phyloP scores from a whole-genome alignment of 2,888 invertebrate genomes.

The Aleiodes leptofemur region DNA sequence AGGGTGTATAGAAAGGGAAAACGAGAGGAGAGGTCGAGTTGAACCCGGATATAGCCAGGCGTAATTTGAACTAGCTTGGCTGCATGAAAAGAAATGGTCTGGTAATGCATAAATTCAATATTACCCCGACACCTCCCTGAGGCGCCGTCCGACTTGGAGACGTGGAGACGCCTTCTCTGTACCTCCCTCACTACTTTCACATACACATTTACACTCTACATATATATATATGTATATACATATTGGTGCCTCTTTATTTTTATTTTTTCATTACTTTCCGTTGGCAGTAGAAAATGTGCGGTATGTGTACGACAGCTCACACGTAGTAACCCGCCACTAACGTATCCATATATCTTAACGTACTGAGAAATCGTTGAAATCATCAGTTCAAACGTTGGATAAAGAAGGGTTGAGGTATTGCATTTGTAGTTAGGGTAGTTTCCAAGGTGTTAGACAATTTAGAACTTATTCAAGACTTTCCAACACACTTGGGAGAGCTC shows the following conservation, averaged over 20 bases:
- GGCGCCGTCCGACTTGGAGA: constrained; percentile 40
- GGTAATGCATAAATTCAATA: constrained; percentile 49
- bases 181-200: neutral
- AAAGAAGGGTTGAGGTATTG: constrained; percentile 26
- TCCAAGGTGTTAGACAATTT: constrained; percentile 55
- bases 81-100: constrained; percentile 44
- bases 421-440: constrained; percentile 31
- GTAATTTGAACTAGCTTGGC: constrained; percentile 40
- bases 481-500: constrained; percentile 23
- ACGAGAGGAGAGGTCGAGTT: constrained; percentile 14
- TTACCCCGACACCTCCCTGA: constrained; percentile 44
- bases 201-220: constrained; percentile 25
- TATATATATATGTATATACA: neutral
- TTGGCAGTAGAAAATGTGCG: neutral
- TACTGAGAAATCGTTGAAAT: constrained; percentile 37
- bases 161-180: constrained; percentile 37
- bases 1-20: constrained; percentile 2
- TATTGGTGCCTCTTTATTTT: constrained; percentile 9
- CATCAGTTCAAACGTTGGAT: constrained; percentile 39
- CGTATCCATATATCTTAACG: constrained; percentile 15
- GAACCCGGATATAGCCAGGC: constrained; percentile 21
- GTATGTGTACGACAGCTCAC: constrained; percentile 1
- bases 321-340: neutral
- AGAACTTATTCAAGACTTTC: constrained; percentile 54
- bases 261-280: neutral